Evolutionary conservation across 2,888 invertebrate species (phyloP), one percentile per base, ranked within the genome.

Genomic region (Polydesmus complanatus): DNA sequence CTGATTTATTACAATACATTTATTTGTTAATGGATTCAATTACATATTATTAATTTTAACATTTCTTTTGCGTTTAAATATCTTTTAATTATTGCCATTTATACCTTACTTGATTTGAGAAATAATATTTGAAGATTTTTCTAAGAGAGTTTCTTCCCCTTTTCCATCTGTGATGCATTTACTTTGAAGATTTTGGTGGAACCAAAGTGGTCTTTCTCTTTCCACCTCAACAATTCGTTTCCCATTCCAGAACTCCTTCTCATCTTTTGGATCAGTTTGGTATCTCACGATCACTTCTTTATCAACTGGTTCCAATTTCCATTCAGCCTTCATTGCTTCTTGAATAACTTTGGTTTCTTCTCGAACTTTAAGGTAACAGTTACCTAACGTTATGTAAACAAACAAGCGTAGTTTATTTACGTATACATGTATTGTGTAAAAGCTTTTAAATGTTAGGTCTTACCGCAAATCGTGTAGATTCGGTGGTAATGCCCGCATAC

Each of bases 401-500:
- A 47, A 26, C 47, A 25, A 48, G 58, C 51, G 23, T 27, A 50
- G 11, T 52, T 52, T 52, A 52, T 55, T 27, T 27, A 27, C 22
- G 11, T 11, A 55, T n/a, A n/a, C n/a, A n/a, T n/a, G n/a, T n/a
- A n/a, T n/a, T n/a, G n/a, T n/a, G n/a, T n/a, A n/a, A n/a, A n/a
- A n/a, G n/a, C n/a, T n/a, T n/a, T n/a, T n/a, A n/a, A n/a, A n/a
- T n/a, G n/a, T n/a, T n/a, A 27, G 60, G 60, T 77, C 79, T 80
- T 80, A 91, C 92, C 83, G 74, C 95, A 95, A 54, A 95, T 77
- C 55, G 82, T 78, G 54, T 85, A 83, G 61, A 80, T 78, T 75
- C 91, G 86, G 73, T 90, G 82, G 74, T 86, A 81, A 72, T 88
- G 83, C 0, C 95, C 95, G 75, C 95, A 95, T 54, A 81, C 81